Percentiles rank a stretch among this genome's conserved stretches.
Evolutionary conservation across 1,140 invertebrate genomes (phyloP).

Genomic region (Eupristina koningsbergeri): DNA sequence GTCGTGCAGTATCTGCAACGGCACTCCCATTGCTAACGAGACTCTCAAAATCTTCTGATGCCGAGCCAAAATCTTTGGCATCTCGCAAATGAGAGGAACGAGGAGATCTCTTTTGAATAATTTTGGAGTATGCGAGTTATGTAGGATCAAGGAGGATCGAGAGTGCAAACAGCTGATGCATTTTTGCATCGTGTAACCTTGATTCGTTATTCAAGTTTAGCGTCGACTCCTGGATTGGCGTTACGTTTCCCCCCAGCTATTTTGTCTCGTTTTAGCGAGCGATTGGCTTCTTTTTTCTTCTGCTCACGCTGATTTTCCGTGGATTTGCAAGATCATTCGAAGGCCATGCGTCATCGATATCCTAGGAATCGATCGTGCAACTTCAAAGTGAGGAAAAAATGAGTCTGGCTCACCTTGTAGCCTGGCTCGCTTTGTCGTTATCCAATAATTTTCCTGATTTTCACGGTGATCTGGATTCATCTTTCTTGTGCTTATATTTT

Average conservation of each 20-base stretch:
- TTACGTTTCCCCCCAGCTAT: background rate
- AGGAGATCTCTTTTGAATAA: no score
- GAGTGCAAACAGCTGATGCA: background rate
- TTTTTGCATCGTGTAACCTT: background rate
- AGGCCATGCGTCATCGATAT: background rate
- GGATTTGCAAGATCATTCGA: background rate
- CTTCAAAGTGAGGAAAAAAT: background rate
- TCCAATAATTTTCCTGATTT: background rate
- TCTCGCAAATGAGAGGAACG: background rate
- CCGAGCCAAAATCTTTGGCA: background rate
- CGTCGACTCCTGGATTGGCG: background rate
- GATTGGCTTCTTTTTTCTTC: background rate
- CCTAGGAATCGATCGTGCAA: background rate
- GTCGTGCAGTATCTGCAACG: no score
- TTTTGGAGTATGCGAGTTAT: no score
- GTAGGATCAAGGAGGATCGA: background rate
- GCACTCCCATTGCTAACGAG: no score
- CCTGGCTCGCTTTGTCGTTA: background rate
- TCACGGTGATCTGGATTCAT: background rate
- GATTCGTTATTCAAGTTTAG: background rate
- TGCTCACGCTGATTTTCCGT: background rate
- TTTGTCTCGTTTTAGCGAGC: background rate
- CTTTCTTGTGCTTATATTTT: background rate
- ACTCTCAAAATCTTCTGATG: no score
- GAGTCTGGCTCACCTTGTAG: background rate